Base-by-base conservation (phyloP, 2,113 vertebrate genomes). In the Puma concolor region DNA sequence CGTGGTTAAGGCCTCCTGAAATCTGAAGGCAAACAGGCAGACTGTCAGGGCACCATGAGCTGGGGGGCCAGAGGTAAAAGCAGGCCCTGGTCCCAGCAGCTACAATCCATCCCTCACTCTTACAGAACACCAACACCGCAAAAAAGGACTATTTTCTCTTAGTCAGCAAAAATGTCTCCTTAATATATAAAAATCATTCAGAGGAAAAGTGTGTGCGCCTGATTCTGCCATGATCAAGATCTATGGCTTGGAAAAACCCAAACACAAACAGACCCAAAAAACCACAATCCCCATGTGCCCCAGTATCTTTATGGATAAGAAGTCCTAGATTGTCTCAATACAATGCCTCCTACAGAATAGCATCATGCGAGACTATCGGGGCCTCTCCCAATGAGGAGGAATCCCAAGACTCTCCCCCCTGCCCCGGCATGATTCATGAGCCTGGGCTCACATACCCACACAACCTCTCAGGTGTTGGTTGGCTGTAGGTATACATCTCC, bases 371-470 rank as follows among this genome's bases (percentile, higher is more conserved):
- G 33, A 29, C 48, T 16, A 57, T 12, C 38, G 19, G 15, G 64
- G 41, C 54, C 19, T 52, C 11, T 9, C 19, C 27, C 86, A 27
- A 0, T 5, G 10, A 54, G 44, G 29, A 83, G 7, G 23, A 76
- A 27, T 64, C 7, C 79, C n/a, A 14, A 14, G 44, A 64, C 52
- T 33, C 66, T n/a, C 67, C 27, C 57, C 41, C 41, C 41, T 1
- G 1, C 38, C 38, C 41, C 41, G 1, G 17, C 19, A 16, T 0
- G 2, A 48, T 48, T 16, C 12, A 4, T 2, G 7, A 67, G 7
- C 15, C 33, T 41, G 10, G 57, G 7, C 31, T 23, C 4, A 0
- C 21, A 4, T 8, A 48, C 29, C 57, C 31, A 36, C 7, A 48
- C 36, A 2, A 12, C 19, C 17, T 54, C 48, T 77, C 69, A 57